Evolutionary conservation across 2,113 vertebrate genomes (phyloP).

Genomic region (Zosterops lateralis): DNA sequence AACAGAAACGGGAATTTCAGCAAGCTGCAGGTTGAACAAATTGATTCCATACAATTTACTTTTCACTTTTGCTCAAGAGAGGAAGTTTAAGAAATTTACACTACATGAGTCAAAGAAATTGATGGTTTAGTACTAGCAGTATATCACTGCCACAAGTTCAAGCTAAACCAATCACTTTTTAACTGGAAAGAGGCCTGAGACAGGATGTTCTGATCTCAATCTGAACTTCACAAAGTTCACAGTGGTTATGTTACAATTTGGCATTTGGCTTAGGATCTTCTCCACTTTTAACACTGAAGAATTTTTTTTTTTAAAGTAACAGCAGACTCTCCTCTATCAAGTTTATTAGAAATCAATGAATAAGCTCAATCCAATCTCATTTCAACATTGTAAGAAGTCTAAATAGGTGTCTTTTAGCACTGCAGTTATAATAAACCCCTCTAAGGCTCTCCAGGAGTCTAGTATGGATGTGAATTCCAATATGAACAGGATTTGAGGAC

Average conservation of each 20-base stretch:
- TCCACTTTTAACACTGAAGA: not conserved
- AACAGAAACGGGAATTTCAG: slow-evolving; percentile 52
- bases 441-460: slow-evolving; percentile 47
- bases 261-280: slow-evolving; percentile 32
- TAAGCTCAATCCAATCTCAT: slow-evolving; percentile 55
- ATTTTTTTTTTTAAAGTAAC: slow-evolving; percentile 16
- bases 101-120: slow-evolving; percentile 45
- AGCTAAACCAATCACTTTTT: slow-evolving; percentile 54
- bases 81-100: slow-evolving; percentile 51
- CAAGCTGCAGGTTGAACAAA: slow-evolving; percentile 35
- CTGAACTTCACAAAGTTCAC: slow-evolving; percentile 45
- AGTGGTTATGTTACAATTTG: not conserved
- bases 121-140: slow-evolving; percentile 36
- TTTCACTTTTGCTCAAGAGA: slow-evolving; percentile 47
- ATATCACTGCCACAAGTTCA: slow-evolving; percentile 46
- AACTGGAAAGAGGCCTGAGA: slow-evolving; percentile 32
- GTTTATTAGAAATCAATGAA: slow-evolving; percentile 70
- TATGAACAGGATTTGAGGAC: slow-evolving; percentile 55
- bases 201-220: slow-evolving; percentile 46
- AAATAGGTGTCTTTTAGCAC: slow-evolving; percentile 67
- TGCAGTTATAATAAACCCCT: slow-evolving; percentile 64
- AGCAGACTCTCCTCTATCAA: slow-evolving; percentile 22
- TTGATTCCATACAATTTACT: slow-evolving; percentile 26
- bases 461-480: slow-evolving; percentile 63
- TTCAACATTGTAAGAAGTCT: slow-evolving; percentile 52